Base-by-base conservation (phyloP, 2,797 vertebrate species). In the Echeneis naucrates region DNA sequence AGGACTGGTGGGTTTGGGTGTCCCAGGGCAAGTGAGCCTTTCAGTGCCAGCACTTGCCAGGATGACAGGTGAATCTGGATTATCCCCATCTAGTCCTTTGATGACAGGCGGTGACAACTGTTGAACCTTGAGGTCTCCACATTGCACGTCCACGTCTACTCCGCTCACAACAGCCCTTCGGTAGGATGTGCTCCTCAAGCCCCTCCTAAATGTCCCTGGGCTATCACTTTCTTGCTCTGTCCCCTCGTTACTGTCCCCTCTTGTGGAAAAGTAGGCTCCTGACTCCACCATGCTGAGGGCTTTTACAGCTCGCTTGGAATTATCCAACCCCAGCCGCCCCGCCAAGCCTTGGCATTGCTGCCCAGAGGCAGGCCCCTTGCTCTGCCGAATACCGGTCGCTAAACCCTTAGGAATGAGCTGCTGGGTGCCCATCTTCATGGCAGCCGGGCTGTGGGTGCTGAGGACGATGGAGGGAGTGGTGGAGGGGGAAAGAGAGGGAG, bases 151-250 rank as follows among this genome's bases (percentile, higher is more conserved):
- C 4, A 92, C 64, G 10, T 97, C 96, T 21, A 96, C 87, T 1
- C 95, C 96, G 26, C 95, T 98, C 17, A 97, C 97, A 74, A 99
- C 96, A 0, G 98, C 98, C 21, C 94, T 93, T 58, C 98, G 95
- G 51, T 99, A 99, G 1, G 98, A 99, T 0, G 97, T 98, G 27
- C 96, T 98, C 75, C 98, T 93, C 82, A 98, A 91, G 21, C 96
- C 96, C 47, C 98, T 92, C 55, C 87, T 91, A 35, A 98, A 84
- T 1, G 91, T 70, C 1, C 96, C 96, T 0, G 95, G 92, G 51
- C 94, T 95, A 26, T 92, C 73, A 13, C 88, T 94, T 0, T 91
- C 90, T 1, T 93, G 94, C 0, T 95, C 94, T 1, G 88, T 85
- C 3, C 87, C 93, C 7, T 88, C 87, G 4, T 89, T 78, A 0